Evolutionary conservation across 2,888 invertebrate genomes (phyloP), one percentile per base, ranked within the genome.

Genomic region (Onthophagus sagittarius): DNA sequence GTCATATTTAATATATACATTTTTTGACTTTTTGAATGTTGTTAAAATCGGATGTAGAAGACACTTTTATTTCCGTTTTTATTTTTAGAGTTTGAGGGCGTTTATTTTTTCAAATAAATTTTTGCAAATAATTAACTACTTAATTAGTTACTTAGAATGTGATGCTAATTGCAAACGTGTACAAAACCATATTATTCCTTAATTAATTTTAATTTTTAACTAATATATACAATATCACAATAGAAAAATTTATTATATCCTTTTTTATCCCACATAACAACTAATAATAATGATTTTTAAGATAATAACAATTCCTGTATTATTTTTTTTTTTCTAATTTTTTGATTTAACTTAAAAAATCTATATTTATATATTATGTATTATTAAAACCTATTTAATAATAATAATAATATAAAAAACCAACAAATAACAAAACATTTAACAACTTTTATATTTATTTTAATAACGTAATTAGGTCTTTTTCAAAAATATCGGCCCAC

Each of bases 181-280:
- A 53, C 11, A 53, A 53, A 53, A 53, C 39, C 39, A 53, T 53
- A 53, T 23, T 23, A 23, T 53, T 53, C 39, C 39, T 53, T 53
- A 53, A 53, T 7, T 53, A 53, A 53, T 53, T 53, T 53, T 53
- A 53, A 53, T 1, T 23, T 7, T 53, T 53, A 74, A 79, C 78
- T 82, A 82, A 80, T 84, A 84, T 84, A 80, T 84, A 84, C 84
- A 84, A 81, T 84, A 84, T 85, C 84, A 85, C 84, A 84, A 83
- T 83, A 81, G 79, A 82, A 82, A 81, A 79, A 70, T 70, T 63
- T 71, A 31, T 73, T 15, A 5, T 23, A 14, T 4, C 5, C 11
- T 65, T 23, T 65, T 14, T 5, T 71, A 71, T 23, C 23, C 23
- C 23, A 23, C 23, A 23, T 23, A 23, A 23, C 23, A n/a, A n/a